Evolutionary conservation across 2,888 invertebrate genomes (phyloP).

Genomic region (Diplolepis rosae): DNA sequence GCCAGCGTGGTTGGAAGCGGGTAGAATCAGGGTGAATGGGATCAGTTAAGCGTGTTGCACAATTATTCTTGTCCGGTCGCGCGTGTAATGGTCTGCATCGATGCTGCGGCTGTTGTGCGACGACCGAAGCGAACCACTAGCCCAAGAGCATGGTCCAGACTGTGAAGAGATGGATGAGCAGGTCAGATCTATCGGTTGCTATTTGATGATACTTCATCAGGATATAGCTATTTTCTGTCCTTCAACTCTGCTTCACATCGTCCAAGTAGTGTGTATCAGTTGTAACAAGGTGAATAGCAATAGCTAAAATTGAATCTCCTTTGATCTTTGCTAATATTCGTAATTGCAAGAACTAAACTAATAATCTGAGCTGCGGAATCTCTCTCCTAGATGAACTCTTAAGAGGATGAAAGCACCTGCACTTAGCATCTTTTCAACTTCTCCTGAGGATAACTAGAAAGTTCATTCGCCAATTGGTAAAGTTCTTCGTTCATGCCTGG

Average conservation of each 20-base stretch:
- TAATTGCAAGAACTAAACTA: background rate
- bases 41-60: conserved; percentile 80
- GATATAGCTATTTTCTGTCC: background rate
- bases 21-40: conserved; percentile 75
- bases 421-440: background rate
- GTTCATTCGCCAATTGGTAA: background rate
- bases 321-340: background rate
- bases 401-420: background rate
- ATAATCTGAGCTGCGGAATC: no score
- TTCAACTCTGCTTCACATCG: background rate
- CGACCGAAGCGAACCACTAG: conserved; percentile 49
- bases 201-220: conserved; percentile 10
- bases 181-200: conserved; percentile 2
- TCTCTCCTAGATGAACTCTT: background rate
- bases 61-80: conserved; percentile 80
- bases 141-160: conserved; percentile 31
- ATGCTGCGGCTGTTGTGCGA: conserved; percentile 71
- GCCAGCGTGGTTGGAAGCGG: conserved; percentile 62
- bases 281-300: background rate
- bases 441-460: background rate
- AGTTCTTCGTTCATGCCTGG: background rate
- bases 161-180: conserved; percentile 1
- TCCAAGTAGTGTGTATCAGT: background rate
- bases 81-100: conserved; percentile 79
- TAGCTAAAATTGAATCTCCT: background rate